Percentiles rank a stretch among this genome's conserved stretches.
These are phyloP conservation scores for Channa maculata DNA, from an alignment of 2,113 vertebrate genomes.

Conservation along the genomic window DNA sequence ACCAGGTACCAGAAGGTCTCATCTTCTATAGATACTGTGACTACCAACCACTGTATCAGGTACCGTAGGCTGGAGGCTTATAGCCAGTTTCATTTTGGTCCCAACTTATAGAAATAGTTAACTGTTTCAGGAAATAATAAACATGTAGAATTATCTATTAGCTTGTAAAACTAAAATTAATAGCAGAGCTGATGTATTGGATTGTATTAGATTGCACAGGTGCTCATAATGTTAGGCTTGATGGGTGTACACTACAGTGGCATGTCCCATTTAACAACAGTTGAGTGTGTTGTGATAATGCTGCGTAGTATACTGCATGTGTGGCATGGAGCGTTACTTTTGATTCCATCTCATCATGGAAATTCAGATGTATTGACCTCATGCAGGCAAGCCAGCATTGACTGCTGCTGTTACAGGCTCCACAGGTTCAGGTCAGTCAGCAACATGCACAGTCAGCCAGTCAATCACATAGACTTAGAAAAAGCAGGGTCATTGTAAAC, in stretches of 20 bases:
- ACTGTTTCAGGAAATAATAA: too few species aligned
- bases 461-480: constrained; percentile 3
- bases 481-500: constrained; percentile 6
- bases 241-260: background rate
- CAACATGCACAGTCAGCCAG: background rate
- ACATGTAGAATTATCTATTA: too few species aligned
- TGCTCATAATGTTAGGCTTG: too few species aligned
- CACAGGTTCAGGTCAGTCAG: background rate
- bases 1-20: too few species aligned
- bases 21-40: background rate
- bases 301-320: background rate
- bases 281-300: background rate
- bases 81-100: too few species aligned
- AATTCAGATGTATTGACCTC: constrained; percentile 60
- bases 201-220: too few species aligned
- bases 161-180: too few species aligned
- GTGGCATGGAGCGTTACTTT: constrained; percentile 16
- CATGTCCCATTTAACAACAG: background rate
- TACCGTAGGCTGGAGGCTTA: too few species aligned
- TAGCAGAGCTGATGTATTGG: too few species aligned
- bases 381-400: constrained; percentile 44
- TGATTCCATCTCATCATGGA: constrained; percentile 57
- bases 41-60: background rate
- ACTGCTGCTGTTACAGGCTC: constrained; percentile 24
- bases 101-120: too few species aligned